Evolutionary conservation across 2,797 vertebrate genomes (phyloP), one percentile per base, ranked within the genome.

Genomic region (Pempheris klunzingeri): DNA sequence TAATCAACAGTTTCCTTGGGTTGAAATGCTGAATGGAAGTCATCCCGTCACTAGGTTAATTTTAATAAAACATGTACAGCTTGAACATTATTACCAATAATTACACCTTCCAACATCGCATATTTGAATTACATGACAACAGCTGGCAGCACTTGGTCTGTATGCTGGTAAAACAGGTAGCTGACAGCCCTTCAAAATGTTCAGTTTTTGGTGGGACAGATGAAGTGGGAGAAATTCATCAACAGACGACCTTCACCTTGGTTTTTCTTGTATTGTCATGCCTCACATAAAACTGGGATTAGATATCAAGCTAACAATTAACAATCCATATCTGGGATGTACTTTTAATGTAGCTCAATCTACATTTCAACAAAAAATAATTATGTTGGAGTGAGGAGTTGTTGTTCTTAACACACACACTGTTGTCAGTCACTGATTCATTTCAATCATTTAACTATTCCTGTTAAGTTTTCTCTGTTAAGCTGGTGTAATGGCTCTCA

Each of bases 41-140:
- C n/a, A 11, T 49, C 3, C 34, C 52, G 28, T 74, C 34, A 20
- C 28, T 3, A 4, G 7, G 24, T 55, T 65, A 43, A 39, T 41
- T 24, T 55, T 41, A 64, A 24, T 59, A 39, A 60, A 74, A 60
- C 30, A 52, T 54, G 26, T 71, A 53, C 44, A 78, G 41, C 43
- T 75, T 61, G 36, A 78, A 71, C 18, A 28, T 77, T 59, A 82
- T 62, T 50, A 63, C 53, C 28, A 64, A 57, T 70, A 34, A 71
- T 81, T 58, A 49, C 20, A 61, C 22, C 61, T 73, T 53, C 11
- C 24, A 36, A 39, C 17, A 46, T 72, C 0, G 2, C 43, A 54
- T 28, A 61, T 30, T 26, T 52, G 32, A 73, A 30, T 36, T 38
- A 32, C 39, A 47, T 2, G 5, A 30, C 54, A 74, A 28, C 65